Percentiles rank a stretch among this genome's conserved stretches.
Conservation (phyloP, 2,113 vertebrate species). For the Craseonycteris thonglongyai region DNA sequence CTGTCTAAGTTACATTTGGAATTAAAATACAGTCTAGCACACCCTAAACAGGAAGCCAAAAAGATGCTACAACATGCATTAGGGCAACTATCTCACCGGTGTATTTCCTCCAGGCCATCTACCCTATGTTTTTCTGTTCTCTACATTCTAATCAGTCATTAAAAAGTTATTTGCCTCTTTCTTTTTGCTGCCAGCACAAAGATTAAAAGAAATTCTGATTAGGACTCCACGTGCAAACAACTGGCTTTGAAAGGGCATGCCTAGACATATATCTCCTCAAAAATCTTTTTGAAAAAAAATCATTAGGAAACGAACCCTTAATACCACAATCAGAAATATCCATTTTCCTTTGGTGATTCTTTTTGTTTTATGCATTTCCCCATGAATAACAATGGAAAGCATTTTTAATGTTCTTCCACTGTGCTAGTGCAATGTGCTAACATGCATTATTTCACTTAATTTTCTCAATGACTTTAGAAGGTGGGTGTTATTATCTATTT, state of each 20-base stretch:
- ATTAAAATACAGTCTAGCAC: not conserved
- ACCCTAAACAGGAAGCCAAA: not conserved
- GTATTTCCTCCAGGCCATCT: not conserved
- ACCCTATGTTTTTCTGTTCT: not conserved
- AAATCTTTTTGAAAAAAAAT: not conserved
- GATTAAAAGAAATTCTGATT: conserved; percentile 47
- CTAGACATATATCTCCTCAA: conserved; percentile 35
- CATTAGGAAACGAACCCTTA: not conserved
- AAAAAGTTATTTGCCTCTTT: conserved; percentile 52
- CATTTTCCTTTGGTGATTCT: not conserved
- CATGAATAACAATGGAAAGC: not conserved
- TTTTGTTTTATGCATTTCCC: not conserved
- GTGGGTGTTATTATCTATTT: not conserved
- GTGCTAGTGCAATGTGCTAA: not conserved
- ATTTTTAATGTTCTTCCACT: not conserved
- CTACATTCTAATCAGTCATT: conserved; percentile 45
- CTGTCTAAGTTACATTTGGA: not conserved
- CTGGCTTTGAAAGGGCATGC: conserved; percentile 22
- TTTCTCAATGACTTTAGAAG: not conserved
- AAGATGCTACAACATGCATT: not conserved
- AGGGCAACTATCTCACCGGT: not conserved
- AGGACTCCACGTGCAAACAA: conserved; percentile 26
- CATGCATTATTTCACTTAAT: not conserved
- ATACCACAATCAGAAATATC: not conserved
- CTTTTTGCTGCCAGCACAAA: conserved; percentile 53